Evolutionary conservation across 2,888 invertebrate genomes (phyloP).

Genomic region (Andricus quercusramuli): DNA sequence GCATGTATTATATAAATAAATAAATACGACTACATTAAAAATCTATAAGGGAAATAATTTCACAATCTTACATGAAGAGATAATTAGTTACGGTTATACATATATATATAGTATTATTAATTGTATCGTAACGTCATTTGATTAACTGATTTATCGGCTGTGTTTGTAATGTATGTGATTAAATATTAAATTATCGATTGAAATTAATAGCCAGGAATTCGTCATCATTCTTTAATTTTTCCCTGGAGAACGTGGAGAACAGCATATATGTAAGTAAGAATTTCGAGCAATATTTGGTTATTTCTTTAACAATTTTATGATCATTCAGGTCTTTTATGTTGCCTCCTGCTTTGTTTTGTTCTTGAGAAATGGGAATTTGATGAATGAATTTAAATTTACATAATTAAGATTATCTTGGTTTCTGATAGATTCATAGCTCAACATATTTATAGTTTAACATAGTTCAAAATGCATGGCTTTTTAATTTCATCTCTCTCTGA

Average conservation of each 20-base stretch:
- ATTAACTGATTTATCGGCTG: slow-evolving; percentile 71
- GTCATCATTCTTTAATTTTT: slow-evolving; percentile 18
- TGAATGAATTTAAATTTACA: too few species aligned
- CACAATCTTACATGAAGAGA: slow-evolving; percentile 38
- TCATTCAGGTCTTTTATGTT: neutral
- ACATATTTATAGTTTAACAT: too few species aligned
- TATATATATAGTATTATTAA: slow-evolving; percentile 65
- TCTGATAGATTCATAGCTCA: too few species aligned
- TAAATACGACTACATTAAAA: slow-evolving; percentile 21
- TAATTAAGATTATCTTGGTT: too few species aligned
- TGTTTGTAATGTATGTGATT: slow-evolving; percentile 72
- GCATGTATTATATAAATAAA: slow-evolving; percentile 37
- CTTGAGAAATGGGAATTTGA: too few species aligned
- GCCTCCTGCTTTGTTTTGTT: too few species aligned
- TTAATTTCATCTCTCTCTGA: too few species aligned
- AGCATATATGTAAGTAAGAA: neutral
- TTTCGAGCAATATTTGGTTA: neutral
- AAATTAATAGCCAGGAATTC: slow-evolving; percentile 47
- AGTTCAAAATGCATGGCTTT: too few species aligned
- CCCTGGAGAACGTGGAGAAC: neutral
- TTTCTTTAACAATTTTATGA: neutral
- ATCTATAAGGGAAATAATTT: slow-evolving; percentile 31
- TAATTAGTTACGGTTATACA: slow-evolving; percentile 48
- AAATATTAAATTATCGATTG: slow-evolving; percentile 68
- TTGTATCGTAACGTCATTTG: slow-evolving; percentile 66